Evolutionary conservation across 2,888 invertebrate species (phyloP).

Genomic region (Melangyna quadrimaculata): DNA sequence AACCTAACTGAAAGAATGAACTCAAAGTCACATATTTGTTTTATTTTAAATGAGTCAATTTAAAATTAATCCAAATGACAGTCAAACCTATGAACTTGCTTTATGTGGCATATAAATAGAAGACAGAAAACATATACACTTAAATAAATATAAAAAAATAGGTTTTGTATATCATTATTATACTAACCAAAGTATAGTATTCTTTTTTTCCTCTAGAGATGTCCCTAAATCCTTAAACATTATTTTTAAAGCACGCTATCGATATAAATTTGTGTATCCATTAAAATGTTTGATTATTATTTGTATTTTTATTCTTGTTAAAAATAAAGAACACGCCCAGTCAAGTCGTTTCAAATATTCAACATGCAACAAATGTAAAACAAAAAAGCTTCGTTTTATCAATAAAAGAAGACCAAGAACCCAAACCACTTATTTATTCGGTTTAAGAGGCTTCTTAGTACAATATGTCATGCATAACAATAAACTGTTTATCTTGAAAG

Average conservation of each 20-base stretch:
- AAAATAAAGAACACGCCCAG: not conserved
- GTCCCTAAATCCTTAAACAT: not conserved
- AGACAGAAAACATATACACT: too few species aligned
- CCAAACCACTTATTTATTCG: not conserved
- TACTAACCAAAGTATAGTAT: too few species aligned
- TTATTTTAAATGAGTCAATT: too few species aligned
- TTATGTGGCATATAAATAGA: too few species aligned
- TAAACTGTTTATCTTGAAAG: slow-evolving; percentile 50
- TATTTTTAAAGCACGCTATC: not conserved
- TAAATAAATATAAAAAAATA: too few species aligned
- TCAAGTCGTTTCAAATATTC: not conserved
- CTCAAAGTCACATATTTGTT: too few species aligned
- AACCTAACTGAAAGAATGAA: too few species aligned
- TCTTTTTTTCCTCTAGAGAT: not conserved
- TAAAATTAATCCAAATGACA: too few species aligned
- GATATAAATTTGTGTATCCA: not conserved
- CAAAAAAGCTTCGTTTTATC: not conserved
- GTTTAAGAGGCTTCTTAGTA: not conserved
- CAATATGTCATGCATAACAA: slow-evolving; percentile 2
- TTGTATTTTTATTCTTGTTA: not conserved
- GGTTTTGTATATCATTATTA: too few species aligned
- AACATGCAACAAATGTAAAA: not conserved
- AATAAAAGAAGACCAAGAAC: not conserved
- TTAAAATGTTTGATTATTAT: not conserved
- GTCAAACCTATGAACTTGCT: too few species aligned